Base-by-base conservation (phyloP, 2,113 vertebrate species). In the human region DNA sequence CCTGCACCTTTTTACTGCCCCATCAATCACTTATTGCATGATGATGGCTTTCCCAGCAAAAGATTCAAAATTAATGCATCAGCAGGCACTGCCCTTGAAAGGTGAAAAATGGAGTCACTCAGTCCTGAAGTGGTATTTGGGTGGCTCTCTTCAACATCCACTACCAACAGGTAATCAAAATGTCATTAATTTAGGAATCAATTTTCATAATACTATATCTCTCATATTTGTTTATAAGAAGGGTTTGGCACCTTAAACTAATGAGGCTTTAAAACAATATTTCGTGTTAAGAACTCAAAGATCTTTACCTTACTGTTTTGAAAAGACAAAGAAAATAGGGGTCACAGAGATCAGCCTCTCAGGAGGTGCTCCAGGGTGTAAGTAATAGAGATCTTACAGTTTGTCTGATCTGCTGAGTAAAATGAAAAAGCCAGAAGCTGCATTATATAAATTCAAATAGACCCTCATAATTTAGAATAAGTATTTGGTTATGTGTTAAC, bases 291-390 rank as follows among this genome's bases (percentile, higher is more conserved):
- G 25, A 94, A 95, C n/a, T 76, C 23, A 83, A 92, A 85, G 59
- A 66, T 50, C 45, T 85, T 95, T 25, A 68, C 76, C 83, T 88
- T 40, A 43, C 96, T 95, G 68, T 85, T 94, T 91, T 94, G 86
- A 96, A 97, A 96, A 93, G 32, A 85, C 70, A 75, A 90, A 93
- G 52, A 90, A 92, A 97, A 92, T 78, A 38, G 66, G 81, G 73
- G 73, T 78, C 48, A 78, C 5, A 82, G 68, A 90, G 81, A 73
- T 76, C 61, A 88, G 1, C 75, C 32, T 83, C 4, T 59, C 40
- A 66, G 22, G 75, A 64, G 61, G 50, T 38, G 82, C 59, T 18
- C 78, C 4, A 89, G 45, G 70, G 59, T 35, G 0, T 80, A 83
- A 87, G 7, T 84, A 81, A 96, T 32, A 59, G 35, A n/a, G 38